Percentiles rank a stretch among this genome's conserved stretches.
phyloP scores from a whole-genome alignment of 1,140 invertebrate species.

The Pinna nobilis region DNA sequence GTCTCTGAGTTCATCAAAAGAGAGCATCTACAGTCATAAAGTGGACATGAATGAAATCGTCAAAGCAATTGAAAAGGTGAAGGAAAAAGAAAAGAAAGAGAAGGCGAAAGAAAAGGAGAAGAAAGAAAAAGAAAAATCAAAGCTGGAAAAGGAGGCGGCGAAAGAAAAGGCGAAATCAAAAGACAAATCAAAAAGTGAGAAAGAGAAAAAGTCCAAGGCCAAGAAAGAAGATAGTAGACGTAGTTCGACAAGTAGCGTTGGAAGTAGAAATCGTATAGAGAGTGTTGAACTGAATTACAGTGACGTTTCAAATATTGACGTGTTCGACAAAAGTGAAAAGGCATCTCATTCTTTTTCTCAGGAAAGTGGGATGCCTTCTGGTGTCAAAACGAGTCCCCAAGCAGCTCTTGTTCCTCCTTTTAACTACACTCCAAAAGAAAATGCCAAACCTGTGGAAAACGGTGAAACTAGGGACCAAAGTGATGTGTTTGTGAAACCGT shows the following conservation, averaged over 20 bases:
- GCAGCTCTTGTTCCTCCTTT: conserved; percentile 77
- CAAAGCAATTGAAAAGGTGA: conserved; percentile 27
- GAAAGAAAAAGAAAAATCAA: conserved; percentile 24
- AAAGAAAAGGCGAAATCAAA: conserved; percentile 8
- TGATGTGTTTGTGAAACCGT: conserved; percentile 9
- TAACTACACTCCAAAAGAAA: conserved; percentile 73
- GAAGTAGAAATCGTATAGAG: conserved; percentile 26
- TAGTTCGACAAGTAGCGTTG: conserved; percentile 52
- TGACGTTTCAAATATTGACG: conserved; percentile 8
- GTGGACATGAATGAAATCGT: conserved; percentile 30
- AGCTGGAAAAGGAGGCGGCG: conserved; percentile 22
- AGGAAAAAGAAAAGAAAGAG: conserved; percentile 34
- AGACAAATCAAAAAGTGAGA: not conserved
- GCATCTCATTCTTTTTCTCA: not conserved
- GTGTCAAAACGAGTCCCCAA: conserved; percentile 37
- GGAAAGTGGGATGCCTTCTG: not conserved
- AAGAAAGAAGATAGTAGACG: conserved; percentile 56
- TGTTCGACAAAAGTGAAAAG: not conserved
- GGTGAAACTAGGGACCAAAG: conserved; percentile 20
- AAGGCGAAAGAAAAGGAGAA: conserved; percentile 21
- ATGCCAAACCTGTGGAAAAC: not conserved
- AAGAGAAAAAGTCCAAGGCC: not conserved
- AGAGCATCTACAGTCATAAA: conserved; percentile 30
- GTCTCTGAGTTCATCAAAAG: conserved; percentile 43
- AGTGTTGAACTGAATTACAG: conserved; percentile 25